Base-by-base conservation (phyloP, 2,113 vertebrate genomes). In the Callipepla squamata region DNA sequence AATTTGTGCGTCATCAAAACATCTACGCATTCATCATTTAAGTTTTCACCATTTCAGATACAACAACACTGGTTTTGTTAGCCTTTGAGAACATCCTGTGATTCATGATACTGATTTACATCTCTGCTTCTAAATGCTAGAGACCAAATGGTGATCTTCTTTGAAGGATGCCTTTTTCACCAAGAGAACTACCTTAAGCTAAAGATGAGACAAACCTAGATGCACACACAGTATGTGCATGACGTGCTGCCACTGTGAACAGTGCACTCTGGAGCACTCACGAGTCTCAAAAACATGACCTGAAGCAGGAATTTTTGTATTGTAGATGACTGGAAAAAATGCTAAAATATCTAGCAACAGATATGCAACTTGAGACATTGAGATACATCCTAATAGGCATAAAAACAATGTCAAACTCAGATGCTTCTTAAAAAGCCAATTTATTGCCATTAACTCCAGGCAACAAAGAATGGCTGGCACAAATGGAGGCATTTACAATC, bases 21-120 rank as follows among this genome's bases (percentile, higher is more conserved):
- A 72, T 5, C 11, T 17, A 36, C 25, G 45, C 4, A 7, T 10
- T 16, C 13, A 4, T 23, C 26, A 61, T 62, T 38, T 62, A 20
- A 73, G 15, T 4, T 76, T 3, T 47, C 51, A 16, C 25, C 13
- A 34, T 1, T 10, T 65, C 30, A 74, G 10, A 42, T 20, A 19
- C 11, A 81, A 22, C 58, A 10, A n/a, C 34, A 34, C 2, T 40
- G 1, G 5, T 65, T 61, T 68, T 66, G 6, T 40, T 45, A 50
- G 30, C 23, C 80, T 82, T 40, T 22, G 19, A 80, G 11, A 85
- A 34, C 17, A 23, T 7, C 7, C 7, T 21, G 20, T 66, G 21
- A 53, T 23, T 22, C 1, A 0, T 9, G 36, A 28, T 26, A 11
- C 21, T 76, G 44, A 36, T 3, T 76, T 1, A 61, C 9, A 22